Base-by-base conservation (phyloP, 2,113 vertebrate genomes). In the Callocephalon fimbriatum region DNA sequence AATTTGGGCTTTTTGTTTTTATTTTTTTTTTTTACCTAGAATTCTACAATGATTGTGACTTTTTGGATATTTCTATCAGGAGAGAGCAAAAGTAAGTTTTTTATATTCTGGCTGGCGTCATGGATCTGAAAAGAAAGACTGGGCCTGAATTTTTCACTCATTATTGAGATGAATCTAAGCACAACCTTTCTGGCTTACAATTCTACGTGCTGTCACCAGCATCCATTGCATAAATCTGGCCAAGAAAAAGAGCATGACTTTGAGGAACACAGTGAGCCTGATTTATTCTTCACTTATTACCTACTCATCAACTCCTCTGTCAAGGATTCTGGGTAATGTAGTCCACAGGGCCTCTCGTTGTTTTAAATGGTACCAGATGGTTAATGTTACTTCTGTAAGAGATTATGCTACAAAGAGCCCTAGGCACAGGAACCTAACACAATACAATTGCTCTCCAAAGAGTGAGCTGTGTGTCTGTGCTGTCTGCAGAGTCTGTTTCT, bases 311-410 rank as follows among this genome's bases (percentile, higher is more conserved):
- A 2, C 20, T 63, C 7, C 2, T 4, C 5, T 59, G 3, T 54
- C 54, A 54, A 40, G 54, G 37, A 80, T 86, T 67, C 38, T 93
- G 85, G 71, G 88, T 92, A 90, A 22, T 54, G 82, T 93, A 96
- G 92, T 93, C 25, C 37, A 48, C 5, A 9, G 16, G 40, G 19
- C 45, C 26, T 40, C 21, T 84, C 11, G 15, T 37, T 65, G 37
- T 35, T 11, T 54, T 73, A 51, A 78, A 27, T 11, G 8, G 14
- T 17, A n/a, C 20, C 91, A 76, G 42, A 71, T 76, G 72, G 32
- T 54, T 79, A 56, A 77, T 11, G 29, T 78, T 54, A 65, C 83
- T 37, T 42, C 38, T 86, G 50, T 53, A 63, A 63, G 58, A 85
- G 78, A 59, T 66, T 22, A 40, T 54, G 65, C 23, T 40, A 32